Evolutionary conservation across 2,797 vertebrate species (phyloP).

Genomic region (Saxicola maurus): DNA sequence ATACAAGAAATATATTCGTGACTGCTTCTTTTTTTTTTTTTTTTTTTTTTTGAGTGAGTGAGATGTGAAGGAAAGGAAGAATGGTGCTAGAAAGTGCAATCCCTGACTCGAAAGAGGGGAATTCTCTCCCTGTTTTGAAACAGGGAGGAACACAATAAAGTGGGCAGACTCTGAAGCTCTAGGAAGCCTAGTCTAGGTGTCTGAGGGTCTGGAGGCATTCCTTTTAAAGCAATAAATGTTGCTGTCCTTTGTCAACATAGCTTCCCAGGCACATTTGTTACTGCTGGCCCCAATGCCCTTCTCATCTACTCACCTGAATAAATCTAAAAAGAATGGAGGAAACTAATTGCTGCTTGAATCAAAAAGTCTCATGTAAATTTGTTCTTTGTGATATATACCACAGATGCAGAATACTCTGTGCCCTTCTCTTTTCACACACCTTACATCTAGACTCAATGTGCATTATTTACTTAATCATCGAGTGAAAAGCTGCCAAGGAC

Average conservation of each 20-base stretch:
- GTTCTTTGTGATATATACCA: neutral
- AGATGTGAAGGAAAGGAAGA: neutral
- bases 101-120: neutral
- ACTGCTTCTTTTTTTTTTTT: neutral
- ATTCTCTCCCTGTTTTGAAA: neutral
- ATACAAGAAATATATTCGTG: neutral
- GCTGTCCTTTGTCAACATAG: neutral
- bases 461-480: constrained; percentile 22
- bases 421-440: neutral
- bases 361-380: constrained; percentile 38
- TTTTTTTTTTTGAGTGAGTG: neutral
- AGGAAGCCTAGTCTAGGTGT: neutral
- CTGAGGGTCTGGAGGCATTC: neutral
- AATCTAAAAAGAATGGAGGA: constrained; percentile 19
- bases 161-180: neutral
- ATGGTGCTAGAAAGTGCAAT: neutral
- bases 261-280: neutral
- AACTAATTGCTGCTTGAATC: constrained; percentile 36
- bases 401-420: neutral
- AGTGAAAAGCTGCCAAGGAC: constrained; percentile 35
- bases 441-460: neutral
- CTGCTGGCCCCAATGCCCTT: neutral
- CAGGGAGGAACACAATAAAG: neutral
- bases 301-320: constrained; percentile 38
- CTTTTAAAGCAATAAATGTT: neutral